A percentile compares a stretch with the other conserved stretches of the same genome.
Conservation (phyloP, 2,113 vertebrate species). For the Nymphicus hollandicus region DNA sequence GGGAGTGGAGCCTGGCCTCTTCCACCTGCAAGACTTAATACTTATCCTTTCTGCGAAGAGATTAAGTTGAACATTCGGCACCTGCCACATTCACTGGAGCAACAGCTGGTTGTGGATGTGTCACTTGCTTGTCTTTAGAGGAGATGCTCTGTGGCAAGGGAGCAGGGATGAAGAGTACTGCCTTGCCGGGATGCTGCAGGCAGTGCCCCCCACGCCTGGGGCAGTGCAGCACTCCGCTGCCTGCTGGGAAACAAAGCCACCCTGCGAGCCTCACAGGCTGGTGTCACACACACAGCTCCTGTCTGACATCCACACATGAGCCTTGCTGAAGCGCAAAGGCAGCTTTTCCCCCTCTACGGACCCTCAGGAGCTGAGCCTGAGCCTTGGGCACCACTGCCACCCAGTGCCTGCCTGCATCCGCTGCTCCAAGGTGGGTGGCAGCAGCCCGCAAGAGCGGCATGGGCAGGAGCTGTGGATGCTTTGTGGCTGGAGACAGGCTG, state of each 20-base stretch:
- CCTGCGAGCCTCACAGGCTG: neutral
- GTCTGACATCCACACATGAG: neutral
- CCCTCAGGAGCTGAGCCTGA: neutral
- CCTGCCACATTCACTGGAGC: neutral
- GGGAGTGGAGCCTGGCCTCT: neutral
- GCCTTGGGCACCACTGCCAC: rapidly evolving
- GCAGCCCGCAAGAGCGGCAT: neutral
- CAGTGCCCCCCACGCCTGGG: neutral
- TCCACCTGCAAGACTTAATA: neutral
- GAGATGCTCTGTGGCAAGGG: neutral
- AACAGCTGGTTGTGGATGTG: neutral
- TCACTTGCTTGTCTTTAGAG: neutral
- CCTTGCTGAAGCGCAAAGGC: neutral
- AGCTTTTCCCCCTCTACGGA: rapidly evolving
- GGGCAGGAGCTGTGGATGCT: neutral
- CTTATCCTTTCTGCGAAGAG: neutral
- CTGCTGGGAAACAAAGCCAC: neutral
- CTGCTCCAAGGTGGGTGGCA: neutral
- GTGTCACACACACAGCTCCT: neutral
- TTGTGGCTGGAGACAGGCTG: neutral
- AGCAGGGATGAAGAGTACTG: neutral
- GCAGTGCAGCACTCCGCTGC: neutral
- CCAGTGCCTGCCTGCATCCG: neutral
- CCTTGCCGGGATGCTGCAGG: neutral
- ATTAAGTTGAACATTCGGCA: neutral